Conservation (phyloP, 2,888 invertebrate genomes). For the Pheosia tremula region DNA sequence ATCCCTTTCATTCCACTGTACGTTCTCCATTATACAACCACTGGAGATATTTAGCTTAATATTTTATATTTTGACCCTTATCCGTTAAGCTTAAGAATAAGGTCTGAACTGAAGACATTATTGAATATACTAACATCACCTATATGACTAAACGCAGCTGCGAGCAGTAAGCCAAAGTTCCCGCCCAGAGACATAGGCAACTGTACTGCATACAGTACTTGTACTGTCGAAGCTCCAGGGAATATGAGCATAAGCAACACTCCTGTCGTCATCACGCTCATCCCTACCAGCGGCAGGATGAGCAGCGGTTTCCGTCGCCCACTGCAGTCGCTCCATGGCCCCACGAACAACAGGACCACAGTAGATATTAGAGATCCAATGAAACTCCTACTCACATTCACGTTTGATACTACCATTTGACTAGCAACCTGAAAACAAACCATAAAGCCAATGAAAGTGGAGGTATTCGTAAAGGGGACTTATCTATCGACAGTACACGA, state of each 20-base stretch:
- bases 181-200: conserved; percentile 89
- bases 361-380: conserved; percentile 85
- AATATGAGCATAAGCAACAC: conserved; percentile 73
- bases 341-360: conserved; percentile 82
- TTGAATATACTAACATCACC: conserved; percentile 86
- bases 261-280: conserved; percentile 76
- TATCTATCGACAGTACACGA: too few species aligned
- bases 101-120: too few species aligned
- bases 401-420: conserved; percentile 86
- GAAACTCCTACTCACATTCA: conserved; percentile 86
- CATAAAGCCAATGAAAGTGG: background rate
- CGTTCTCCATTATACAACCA: too few species aligned
- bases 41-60: too few species aligned
- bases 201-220: conserved; percentile 74
- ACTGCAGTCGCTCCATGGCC: conserved; percentile 86
- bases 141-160: conserved; percentile 91
- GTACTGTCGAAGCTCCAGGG: conserved; percentile 70
- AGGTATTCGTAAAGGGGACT: too few species aligned
- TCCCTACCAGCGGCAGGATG: conserved; percentile 82
- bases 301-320: conserved; percentile 84
- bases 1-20: too few species aligned
- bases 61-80: too few species aligned
- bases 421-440: conserved; percentile 65
- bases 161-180: conserved; percentile 88
- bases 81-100: too few species aligned